Evolutionary conservation across 1,140 invertebrate genomes (phyloP).

Genomic region (Drosophila nikananu): DNA sequence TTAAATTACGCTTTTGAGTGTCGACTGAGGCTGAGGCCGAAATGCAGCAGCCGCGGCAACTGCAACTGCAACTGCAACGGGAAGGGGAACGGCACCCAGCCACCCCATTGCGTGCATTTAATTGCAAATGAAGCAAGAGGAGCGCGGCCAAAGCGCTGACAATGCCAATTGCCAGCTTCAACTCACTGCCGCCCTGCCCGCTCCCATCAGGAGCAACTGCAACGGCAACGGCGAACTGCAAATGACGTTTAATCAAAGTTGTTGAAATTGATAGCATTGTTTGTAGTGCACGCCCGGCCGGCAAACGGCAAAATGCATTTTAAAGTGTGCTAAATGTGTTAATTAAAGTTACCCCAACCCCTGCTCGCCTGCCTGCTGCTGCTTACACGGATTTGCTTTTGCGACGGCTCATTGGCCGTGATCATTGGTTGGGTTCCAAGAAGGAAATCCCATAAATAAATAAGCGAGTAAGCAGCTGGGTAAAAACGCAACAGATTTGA

Average conservation of each 20-base stretch:
- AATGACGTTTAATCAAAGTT: slow-evolving; percentile 84
- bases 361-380: neutral
- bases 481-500: slow-evolving; percentile 67
- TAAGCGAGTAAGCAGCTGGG: slow-evolving; percentile 42
- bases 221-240: slow-evolving; percentile 61
- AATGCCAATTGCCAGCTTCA: slow-evolving; percentile 63
- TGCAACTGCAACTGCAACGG: slow-evolving; percentile 12
- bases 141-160: slow-evolving; percentile 59
- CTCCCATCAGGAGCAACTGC: neutral
- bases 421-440: slow-evolving; percentile 48
- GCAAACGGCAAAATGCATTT: slow-evolving; percentile 74
- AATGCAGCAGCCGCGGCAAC: slow-evolving; percentile 62
- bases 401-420: slow-evolving; percentile 51
- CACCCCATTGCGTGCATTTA: slow-evolving; percentile 73
- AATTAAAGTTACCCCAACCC: slow-evolving; percentile 59
- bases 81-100: slow-evolving; percentile 6
- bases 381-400: slow-evolving; percentile 53
- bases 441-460: slow-evolving; percentile 65
- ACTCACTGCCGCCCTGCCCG: slow-evolving; percentile 26
- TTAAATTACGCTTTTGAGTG: slow-evolving; percentile 83
- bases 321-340: slow-evolving; percentile 73
- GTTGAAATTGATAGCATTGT: slow-evolving; percentile 84
- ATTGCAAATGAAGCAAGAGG: slow-evolving; percentile 78
- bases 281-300: slow-evolving; percentile 45
- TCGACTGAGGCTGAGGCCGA: slow-evolving; percentile 58